Evolutionary conservation across 2,888 invertebrate species (phyloP), one percentile per base, ranked within the genome.

Genomic region (Lysandra coridon): DNA sequence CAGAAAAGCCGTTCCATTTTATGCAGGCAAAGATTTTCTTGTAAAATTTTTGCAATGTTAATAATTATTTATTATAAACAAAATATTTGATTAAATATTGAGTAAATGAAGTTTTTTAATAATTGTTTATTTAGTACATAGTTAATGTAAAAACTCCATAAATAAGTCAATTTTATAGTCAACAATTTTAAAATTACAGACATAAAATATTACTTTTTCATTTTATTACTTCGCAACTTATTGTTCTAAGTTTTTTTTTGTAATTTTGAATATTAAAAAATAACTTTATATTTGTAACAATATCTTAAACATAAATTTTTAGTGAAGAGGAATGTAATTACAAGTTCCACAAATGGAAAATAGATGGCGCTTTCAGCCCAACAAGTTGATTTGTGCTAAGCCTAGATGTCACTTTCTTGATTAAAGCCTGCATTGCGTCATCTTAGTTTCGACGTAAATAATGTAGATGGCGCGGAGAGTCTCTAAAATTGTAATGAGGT

Each of bases 1-100:
- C 53, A 57, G 49, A 80, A 80, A 79, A 80, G 78, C 73, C 83
- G 85, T 87, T 90, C 81, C 88, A 78, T 89, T 90, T 80, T 79
- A 85, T 80, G 23, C 73, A 69, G 33, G 14, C 33, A 14, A 33
- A 33, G 69, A 37, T 69, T 69, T 69, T 37, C 69, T 69, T 69
- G 33, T 30, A 17, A 14, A 30, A 33, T 1, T 33, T 69, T 33
- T 4, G 33, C 12, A 33, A 33, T 0, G 4, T 14, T 23, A 23
- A 23, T 23, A 23, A 23, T 23, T 23, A 23, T 23, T 23, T 23
- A 23, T 23, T 23, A 23, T 23, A 23, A 23, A 23, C 23, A 23
- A 23, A 23, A 23, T 23, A 23, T 23, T 23, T 23, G 23, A 23
- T 0, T 0, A 23, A 23, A 14, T 14, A 23, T 44, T 53, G 3